A percentile compares a stretch with the other conserved stretches of the same genome.
phyloP scores from a whole-genome alignment of 1,140 invertebrate species.

The Dryas iulia region DNA sequence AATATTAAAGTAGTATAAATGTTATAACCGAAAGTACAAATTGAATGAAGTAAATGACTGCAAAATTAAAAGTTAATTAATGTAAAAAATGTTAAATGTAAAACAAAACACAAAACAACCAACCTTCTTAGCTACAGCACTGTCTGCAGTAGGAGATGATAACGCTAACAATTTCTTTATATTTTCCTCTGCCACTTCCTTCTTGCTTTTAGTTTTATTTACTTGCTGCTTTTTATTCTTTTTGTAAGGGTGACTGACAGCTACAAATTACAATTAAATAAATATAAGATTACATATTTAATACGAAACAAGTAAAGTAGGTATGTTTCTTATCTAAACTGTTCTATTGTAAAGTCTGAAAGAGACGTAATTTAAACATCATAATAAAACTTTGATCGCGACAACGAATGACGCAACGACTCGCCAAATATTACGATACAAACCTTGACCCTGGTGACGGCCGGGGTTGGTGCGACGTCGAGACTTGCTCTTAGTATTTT shows the following conservation, averaged over 20 bases:
- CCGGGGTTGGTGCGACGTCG: constrained; percentile 30
- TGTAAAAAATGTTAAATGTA: too few species aligned
- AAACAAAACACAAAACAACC: neutral
- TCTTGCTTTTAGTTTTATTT: constrained; percentile 31
- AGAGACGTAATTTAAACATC: neutral
- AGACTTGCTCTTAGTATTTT: constrained; percentile 26
- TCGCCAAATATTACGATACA: constrained; percentile 16
- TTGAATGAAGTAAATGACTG: too few species aligned
- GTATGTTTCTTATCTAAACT: neutral
- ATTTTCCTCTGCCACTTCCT: constrained; percentile 65
- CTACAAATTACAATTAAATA: constrained; percentile 28
- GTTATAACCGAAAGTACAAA: too few species aligned
- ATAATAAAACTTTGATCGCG: neutral
- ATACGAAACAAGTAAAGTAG: too few species aligned
- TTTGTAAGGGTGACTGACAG: constrained; percentile 41
- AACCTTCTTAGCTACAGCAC: constrained; percentile 52
- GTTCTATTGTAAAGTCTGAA: neutral
- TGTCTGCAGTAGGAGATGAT: constrained; percentile 51
- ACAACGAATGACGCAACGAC: constrained; percentile 24
- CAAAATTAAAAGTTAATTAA: too few species aligned
- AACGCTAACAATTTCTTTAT: constrained; percentile 68
- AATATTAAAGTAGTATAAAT: too few species aligned
- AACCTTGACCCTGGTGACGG: constrained; percentile 43
- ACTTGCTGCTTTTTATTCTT: constrained; percentile 39
- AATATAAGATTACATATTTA: neutral